Evolutionary conservation across 2,888 invertebrate genomes (phyloP).

Genomic region (Esperia sulphurella): DNA sequence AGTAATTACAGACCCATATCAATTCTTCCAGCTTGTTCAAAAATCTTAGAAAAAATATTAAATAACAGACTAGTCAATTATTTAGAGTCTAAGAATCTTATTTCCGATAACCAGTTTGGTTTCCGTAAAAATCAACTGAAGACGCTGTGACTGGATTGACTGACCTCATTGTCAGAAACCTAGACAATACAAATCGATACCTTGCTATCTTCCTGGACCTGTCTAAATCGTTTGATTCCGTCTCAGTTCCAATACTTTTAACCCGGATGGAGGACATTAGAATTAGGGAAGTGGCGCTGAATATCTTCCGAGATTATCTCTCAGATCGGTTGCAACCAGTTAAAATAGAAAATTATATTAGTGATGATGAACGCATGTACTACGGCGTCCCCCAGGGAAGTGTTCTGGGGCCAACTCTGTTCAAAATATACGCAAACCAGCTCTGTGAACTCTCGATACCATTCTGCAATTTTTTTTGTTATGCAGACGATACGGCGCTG

Average conservation of each 20-base stretch:
- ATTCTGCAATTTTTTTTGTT: no score
- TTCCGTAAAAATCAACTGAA: not conserved
- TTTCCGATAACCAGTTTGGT: not conserved
- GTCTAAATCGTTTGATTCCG: no score
- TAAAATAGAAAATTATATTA: no score
- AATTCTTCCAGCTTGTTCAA: conserved; percentile 9
- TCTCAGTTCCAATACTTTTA: no score
- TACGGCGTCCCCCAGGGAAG: not conserved
- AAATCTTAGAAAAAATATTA: conserved; percentile 13
- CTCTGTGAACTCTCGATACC: not conserved
- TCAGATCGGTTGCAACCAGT: not conserved
- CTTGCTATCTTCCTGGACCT: conserved; percentile 10
- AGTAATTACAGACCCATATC: conserved; percentile 13
- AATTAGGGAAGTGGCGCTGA: not conserved
- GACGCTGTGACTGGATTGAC: not conserved
- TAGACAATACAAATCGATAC: conserved; percentile 8
- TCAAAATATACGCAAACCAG: not conserved
- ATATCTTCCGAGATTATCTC: not conserved
- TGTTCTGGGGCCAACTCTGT: not conserved
- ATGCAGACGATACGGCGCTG: no score
- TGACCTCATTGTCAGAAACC: conserved; percentile 1
- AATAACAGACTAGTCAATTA: conserved; percentile 10
- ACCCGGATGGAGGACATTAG: no score
- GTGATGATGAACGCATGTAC: not conserved
- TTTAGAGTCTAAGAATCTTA: not conserved